These are phyloP conservation scores for Pelobates fuscus DNA, from an alignment of 2,113 vertebrate species.

Conservation along the genomic window DNA sequence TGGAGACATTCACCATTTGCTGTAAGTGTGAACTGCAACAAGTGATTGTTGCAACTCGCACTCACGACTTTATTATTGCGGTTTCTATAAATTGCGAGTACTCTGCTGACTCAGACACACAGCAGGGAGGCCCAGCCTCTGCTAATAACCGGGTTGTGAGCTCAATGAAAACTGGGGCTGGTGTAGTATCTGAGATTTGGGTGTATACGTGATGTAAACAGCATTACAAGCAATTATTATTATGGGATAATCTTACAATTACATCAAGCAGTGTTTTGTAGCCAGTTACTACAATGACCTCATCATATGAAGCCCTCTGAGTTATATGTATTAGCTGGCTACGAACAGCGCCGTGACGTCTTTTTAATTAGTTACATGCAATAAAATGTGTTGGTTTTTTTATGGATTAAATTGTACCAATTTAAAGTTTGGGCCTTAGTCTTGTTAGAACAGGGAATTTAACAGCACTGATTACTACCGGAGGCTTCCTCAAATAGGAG, in stretches of 20 bases:
- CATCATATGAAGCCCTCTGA: neutral
- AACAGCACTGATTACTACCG: too few species aligned
- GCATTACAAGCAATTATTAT: conserved; percentile 30
- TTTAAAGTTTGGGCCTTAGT: too few species aligned
- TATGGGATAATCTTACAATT: conserved; percentile 3
- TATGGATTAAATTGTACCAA: too few species aligned
- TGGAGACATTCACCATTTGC: too few species aligned
- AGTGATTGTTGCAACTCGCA: neutral
- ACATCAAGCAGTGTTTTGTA: neutral
- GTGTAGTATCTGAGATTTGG: conserved; percentile 28
- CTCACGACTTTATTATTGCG: neutral
- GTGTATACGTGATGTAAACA: conserved; percentile 15
- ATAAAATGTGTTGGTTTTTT: too few species aligned
- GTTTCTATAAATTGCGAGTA: neutral
- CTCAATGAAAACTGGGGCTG: neutral
- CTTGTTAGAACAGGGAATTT: too few species aligned
- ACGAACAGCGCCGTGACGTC: neutral
- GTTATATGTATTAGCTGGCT: neutral
- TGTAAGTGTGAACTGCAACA: too few species aligned
- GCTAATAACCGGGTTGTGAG: conserved; percentile 5
- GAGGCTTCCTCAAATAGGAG: too few species aligned
- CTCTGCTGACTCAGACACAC: conserved; percentile 8
- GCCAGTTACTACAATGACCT: neutral
- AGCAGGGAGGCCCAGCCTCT: neutral
- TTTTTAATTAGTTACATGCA: too few species aligned